A percentile compares a stretch with the other conserved stretches of the same genome.
phyloP scores from a whole-genome alignment of 2,888 invertebrate genomes.

The Ditula angustiorana region DNA sequence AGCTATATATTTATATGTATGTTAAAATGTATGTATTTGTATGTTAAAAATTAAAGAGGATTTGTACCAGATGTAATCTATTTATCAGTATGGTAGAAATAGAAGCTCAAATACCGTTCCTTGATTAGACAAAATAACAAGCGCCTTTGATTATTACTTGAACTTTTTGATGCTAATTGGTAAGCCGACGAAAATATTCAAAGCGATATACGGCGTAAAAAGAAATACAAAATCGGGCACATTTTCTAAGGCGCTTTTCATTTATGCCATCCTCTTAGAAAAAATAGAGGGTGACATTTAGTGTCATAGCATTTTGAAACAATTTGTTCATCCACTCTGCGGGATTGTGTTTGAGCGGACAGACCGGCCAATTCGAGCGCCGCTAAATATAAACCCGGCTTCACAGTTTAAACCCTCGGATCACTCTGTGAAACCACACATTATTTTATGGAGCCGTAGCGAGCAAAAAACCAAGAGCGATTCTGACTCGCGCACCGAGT shows the following conservation, averaged over 20 bases:
- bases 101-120: not conserved
- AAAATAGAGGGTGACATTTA: constrained; percentile 24
- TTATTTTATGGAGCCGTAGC: not conserved
- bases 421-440: constrained; percentile 2
- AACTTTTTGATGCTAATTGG: not conserved
- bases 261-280: constrained; percentile 7
- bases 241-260: constrained; percentile 10
- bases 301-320: constrained; percentile 23
- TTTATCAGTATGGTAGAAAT: not conserved
- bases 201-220: not conserved
- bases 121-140: not conserved
- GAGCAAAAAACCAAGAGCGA: not conserved
- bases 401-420: not conserved
- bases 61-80: too few relatives aligned
- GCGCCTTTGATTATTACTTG: not conserved
- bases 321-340: constrained; percentile 18
- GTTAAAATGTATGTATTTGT: too few relatives aligned
- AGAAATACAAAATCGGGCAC: not conserved
- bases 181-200: not conserved
- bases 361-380: constrained; percentile 4
- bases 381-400: constrained; percentile 4
- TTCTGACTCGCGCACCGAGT: too few relatives aligned
- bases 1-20: too few relatives aligned
- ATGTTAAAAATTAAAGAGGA: too few relatives aligned
- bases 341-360: constrained; percentile 3